Percentiles rank a stretch among this genome's conserved stretches.
Conservation (phyloP, 2,113 vertebrate genomes). For the Atlantisia rogersi region DNA sequence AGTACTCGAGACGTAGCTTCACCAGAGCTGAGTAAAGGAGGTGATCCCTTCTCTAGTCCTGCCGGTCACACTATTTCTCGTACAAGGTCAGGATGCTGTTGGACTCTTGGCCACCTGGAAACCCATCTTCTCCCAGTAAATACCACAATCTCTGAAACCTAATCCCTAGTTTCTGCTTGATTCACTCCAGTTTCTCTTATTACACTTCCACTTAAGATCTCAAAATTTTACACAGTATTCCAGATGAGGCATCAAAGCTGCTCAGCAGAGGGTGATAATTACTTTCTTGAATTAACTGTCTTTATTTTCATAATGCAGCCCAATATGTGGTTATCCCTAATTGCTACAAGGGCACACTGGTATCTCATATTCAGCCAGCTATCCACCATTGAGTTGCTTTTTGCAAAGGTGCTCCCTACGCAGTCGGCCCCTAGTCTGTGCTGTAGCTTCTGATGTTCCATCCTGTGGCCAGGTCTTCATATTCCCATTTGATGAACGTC, state of each 20-base stretch:
- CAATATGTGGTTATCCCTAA: neutral
- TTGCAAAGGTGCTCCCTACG: neutral
- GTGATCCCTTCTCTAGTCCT: neutral
- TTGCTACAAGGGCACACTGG: neutral
- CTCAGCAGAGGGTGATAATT: neutral
- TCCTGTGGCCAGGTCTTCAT: neutral
- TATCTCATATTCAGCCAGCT: neutral
- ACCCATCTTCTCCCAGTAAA: neutral
- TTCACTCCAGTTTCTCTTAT: neutral
- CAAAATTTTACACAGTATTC: neutral
- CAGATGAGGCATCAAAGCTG: neutral
- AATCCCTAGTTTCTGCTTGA: neutral
- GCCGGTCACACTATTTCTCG: neutral
- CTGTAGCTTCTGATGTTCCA: neutral
- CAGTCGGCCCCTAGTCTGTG: neutral
- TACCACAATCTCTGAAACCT: neutral
- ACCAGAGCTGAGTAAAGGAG: accelerated
- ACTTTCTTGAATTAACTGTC: neutral
- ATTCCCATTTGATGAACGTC: neutral
- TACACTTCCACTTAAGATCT: neutral
- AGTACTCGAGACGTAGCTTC: neutral
- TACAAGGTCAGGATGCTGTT: neutral
- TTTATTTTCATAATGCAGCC: neutral
- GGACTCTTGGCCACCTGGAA: neutral
- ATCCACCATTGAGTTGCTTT: neutral